A percentile compares a stretch with the other conserved stretches of the same genome.
phyloP scores from a whole-genome alignment of 2,888 invertebrate genomes.

The Abscondita cerata region DNA sequence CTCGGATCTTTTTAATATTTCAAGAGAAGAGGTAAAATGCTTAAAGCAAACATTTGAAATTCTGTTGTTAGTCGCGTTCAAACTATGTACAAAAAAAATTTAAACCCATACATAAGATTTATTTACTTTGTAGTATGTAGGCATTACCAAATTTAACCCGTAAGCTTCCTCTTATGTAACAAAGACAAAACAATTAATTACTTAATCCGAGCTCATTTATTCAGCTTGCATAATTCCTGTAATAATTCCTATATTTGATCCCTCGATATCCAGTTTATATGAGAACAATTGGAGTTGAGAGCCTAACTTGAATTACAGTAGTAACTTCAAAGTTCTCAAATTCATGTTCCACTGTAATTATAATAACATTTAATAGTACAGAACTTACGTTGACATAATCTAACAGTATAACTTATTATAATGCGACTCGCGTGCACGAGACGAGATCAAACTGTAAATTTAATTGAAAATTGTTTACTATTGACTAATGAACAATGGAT shows the following conservation, averaged over 20 bases:
- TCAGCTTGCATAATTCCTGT: neutral
- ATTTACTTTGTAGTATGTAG: neutral
- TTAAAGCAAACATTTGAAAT: conserved; percentile 2
- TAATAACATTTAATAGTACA: conserved; percentile 3
- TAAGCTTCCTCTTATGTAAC: neutral
- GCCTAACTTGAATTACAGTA: conserved; percentile 1
- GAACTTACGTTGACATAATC: conserved; percentile 5
- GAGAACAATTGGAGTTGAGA: neutral
- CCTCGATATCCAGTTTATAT: neutral
- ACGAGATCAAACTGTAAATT: too few relatives aligned
- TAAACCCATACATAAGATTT: neutral
- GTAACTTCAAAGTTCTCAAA: conserved; percentile 1
- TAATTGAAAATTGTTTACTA: too few relatives aligned
- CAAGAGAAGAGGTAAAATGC: conserved; percentile 3
- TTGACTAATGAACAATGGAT: too few relatives aligned
- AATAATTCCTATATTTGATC: neutral
- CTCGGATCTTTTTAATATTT: conserved; percentile 1
- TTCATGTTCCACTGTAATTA: neutral
- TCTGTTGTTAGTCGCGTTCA: neutral
- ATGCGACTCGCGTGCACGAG: too few relatives aligned
- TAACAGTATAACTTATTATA: neutral
- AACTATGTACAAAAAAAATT: neutral
- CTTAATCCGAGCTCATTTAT: neutral
- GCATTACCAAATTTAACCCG: neutral
- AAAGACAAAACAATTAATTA: neutral